A percentile compares a stretch with the other conserved stretches of the same genome.
Evolutionary conservation across 2,888 invertebrate genomes (phyloP).

Genomic region (Sabatieria punctata): DNA sequence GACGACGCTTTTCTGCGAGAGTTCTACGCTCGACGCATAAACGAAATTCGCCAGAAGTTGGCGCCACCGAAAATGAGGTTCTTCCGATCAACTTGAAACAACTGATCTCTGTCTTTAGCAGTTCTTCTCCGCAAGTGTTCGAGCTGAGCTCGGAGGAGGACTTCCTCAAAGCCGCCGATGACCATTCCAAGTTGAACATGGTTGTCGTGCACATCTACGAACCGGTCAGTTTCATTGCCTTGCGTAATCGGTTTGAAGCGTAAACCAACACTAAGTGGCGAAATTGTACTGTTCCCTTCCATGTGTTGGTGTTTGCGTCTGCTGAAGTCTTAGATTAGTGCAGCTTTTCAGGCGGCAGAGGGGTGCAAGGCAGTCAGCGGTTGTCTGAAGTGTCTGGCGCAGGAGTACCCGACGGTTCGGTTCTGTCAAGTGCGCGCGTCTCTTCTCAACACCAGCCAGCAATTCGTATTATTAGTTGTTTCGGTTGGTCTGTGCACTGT

Average conservation of each 20-base stretch:
- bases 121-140: no score
- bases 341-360: constrained; percentile 21
- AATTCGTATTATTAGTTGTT: constrained; percentile 43
- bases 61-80: no score
- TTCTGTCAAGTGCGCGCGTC: constrained; percentile 70
- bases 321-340: no score
- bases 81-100: no score
- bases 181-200: constrained; percentile 62
- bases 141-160: no score
- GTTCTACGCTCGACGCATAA: constrained; percentile 74
- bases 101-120: no score
- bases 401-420: constrained; percentile 63
- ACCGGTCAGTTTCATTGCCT: constrained; percentile 38
- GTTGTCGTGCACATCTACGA: constrained; percentile 77
- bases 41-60: no score
- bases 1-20: constrained; percentile 60
- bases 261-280: no score
- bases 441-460: constrained; percentile 62
- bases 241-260: no score
- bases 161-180: constrained; percentile 55
- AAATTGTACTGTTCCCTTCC: no score
- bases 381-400: constrained; percentile 55
- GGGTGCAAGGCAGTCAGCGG: constrained; percentile 54
- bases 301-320: no score
- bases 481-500: no score